A percentile compares a stretch with the other conserved stretches of the same genome.
phyloP scores from a whole-genome alignment of 2,113 vertebrate genomes.

The Ornithorhynchus anatinus region DNA sequence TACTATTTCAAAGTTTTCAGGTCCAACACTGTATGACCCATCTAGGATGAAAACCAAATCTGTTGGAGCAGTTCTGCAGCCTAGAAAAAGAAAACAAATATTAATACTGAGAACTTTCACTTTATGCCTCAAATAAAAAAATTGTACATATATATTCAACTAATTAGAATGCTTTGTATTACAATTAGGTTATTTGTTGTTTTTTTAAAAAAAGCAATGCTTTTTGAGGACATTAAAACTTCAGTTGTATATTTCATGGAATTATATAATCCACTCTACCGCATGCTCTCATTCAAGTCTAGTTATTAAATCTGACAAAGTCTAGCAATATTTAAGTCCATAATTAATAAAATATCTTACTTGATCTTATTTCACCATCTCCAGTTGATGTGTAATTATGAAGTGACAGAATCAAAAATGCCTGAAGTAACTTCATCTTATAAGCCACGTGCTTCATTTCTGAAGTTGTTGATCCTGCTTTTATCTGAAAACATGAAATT shows the following conservation, averaged over 20 bases:
- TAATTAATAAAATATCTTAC: constrained; percentile 76
- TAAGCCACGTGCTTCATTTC: constrained; percentile 62
- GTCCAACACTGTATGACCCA: constrained; percentile 94
- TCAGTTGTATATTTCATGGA: no score
- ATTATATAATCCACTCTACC: neutral
- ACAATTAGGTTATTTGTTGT: no score
- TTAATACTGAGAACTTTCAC: no score
- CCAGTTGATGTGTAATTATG: constrained; percentile 78
- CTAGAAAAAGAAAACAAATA: constrained; percentile 56
- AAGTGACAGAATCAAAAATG: constrained; percentile 76
- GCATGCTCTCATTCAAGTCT: neutral
- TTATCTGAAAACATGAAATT: constrained; percentile 32
- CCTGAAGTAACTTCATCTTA: constrained; percentile 59
- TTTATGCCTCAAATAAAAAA: no score
- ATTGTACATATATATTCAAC: no score
- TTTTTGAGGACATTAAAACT: no score
- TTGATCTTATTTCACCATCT: constrained; percentile 91
- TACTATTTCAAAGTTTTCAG: constrained; percentile 95
- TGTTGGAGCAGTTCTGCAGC: constrained; percentile 92
- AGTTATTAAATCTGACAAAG: no score
- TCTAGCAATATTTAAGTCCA: neutral
- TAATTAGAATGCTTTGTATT: no score
- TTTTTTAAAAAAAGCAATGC: no score
- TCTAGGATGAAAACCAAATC: constrained; percentile 97
- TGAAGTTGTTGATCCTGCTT: constrained; percentile 37